Conservation (phyloP, 2,888 invertebrate genomes). For the Yponomeuta cagnagella region DNA sequence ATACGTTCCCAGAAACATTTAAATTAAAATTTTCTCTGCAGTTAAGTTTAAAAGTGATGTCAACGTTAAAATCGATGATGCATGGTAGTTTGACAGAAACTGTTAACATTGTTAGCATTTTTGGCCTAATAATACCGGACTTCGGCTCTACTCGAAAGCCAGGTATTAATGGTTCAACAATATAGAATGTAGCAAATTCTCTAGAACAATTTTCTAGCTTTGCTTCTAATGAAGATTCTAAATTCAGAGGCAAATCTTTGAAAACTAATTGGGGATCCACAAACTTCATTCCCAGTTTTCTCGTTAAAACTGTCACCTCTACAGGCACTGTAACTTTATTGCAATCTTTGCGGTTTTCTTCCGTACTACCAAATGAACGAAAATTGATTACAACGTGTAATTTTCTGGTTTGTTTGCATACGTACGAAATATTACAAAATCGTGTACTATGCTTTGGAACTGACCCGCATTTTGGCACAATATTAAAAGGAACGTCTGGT, state of each 20-base stretch:
- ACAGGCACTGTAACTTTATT: slow-evolving; percentile 41
- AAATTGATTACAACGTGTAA: slow-evolving; percentile 31
- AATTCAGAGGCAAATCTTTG: slow-evolving; percentile 60
- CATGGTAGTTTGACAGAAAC: slow-evolving; percentile 60
- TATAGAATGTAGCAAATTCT: slow-evolving; percentile 64
- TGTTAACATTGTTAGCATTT: slow-evolving; percentile 62
- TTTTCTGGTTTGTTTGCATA: slow-evolving; percentile 48
- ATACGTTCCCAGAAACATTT: slow-evolving; percentile 60
- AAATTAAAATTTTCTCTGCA: slow-evolving; percentile 61
- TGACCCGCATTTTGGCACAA: slow-evolving; percentile 46
- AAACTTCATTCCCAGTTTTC: slow-evolving; percentile 61
- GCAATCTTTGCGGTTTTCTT: slow-evolving; percentile 46
- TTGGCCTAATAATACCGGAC: slow-evolving; percentile 67
- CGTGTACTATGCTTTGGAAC: slow-evolving; percentile 46
- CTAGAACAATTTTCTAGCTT: slow-evolving; percentile 72
- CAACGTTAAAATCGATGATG: slow-evolving; percentile 54
- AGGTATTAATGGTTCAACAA: slow-evolving; percentile 64
- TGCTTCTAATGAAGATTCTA: slow-evolving; percentile 55
- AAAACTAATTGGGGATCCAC: slow-evolving; percentile 46
- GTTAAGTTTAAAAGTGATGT: slow-evolving; percentile 56
- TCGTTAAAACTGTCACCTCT: slow-evolving; percentile 50
- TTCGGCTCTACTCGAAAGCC: slow-evolving; percentile 69
- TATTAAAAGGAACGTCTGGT: slow-evolving; percentile 54
- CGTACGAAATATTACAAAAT: slow-evolving; percentile 52
- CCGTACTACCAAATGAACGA: slow-evolving; percentile 9